A percentile compares a stretch with the other conserved stretches of the same genome.
Conservation (phyloP, 2,113 vertebrate species). For the Brachirus orientalis region DNA sequence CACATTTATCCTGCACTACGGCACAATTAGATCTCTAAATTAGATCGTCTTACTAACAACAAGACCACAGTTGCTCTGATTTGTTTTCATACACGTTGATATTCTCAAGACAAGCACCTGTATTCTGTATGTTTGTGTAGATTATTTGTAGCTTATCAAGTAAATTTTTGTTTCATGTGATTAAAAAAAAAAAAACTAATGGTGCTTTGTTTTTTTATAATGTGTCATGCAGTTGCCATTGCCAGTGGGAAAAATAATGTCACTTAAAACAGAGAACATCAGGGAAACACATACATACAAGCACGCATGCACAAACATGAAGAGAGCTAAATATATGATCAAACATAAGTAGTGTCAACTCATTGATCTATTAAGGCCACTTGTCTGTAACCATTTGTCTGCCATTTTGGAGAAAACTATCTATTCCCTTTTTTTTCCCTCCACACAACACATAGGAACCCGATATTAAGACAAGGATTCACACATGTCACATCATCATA, state of each 20-base stretch:
- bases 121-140: neutral
- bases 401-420: neutral
- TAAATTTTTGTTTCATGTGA: neutral
- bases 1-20: slow-evolving; percentile 41
- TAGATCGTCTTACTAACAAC: slow-evolving; percentile 29
- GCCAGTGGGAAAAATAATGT: neutral
- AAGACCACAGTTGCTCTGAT: slow-evolving; percentile 22
- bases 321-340: too few relatives aligned
- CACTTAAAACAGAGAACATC: neutral
- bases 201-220: too few relatives aligned
- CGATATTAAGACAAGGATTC: too few relatives aligned
- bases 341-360: too few relatives aligned
- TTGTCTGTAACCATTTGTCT: too few relatives aligned
- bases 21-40: slow-evolving; percentile 55
- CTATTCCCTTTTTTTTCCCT: neutral
- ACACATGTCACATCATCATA: too few relatives aligned
- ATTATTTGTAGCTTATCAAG: neutral
- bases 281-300: too few relatives aligned
- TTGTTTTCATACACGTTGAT: slow-evolving; percentile 4
- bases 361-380: too few relatives aligned
- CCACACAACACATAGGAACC: too few relatives aligned
- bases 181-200: too few relatives aligned
- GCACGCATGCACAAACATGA: too few relatives aligned
- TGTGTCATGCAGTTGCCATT: neutral
- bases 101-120: slow-evolving; percentile 4